A percentile compares a stretch with the other conserved stretches of the same genome.
Evolutionary conservation across 2,113 vertebrate species (phyloP).

Genomic region (Oxyruncus cristatus): DNA sequence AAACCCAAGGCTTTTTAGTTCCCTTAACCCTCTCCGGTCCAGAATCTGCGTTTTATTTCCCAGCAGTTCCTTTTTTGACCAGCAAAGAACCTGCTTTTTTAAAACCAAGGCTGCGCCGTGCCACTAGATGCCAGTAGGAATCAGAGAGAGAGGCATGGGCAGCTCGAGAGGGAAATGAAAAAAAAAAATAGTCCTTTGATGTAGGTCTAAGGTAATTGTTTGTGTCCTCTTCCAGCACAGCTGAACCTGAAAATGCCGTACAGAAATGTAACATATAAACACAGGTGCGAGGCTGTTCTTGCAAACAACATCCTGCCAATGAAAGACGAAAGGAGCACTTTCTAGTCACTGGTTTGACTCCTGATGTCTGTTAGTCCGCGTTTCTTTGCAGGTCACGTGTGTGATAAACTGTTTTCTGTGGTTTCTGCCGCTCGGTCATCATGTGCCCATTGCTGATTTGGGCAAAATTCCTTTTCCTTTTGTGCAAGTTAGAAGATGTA

Average conservation of each 20-base stretch:
- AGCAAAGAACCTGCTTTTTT: background rate
- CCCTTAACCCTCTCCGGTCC: conserved; percentile 25
- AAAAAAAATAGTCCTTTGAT: background rate
- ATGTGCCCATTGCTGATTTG: background rate
- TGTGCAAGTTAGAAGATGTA: background rate
- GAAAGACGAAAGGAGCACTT: background rate
- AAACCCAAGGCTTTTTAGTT: background rate
- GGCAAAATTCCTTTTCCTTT: background rate
- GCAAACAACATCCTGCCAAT: background rate
- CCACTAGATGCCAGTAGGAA: conserved; percentile 29
- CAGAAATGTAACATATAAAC: background rate
- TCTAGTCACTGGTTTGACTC: background rate
- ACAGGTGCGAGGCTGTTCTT: background rate
- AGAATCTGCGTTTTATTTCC: background rate
- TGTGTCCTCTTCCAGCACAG: background rate
- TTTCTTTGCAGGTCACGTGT: background rate
- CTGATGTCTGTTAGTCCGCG: background rate
- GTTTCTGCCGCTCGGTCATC: background rate
- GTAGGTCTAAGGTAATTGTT: background rate
- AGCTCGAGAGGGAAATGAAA: background rate
- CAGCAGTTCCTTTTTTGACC: background rate
- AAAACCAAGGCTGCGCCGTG: background rate
- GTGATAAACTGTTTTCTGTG: background rate
- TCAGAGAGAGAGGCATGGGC: background rate
- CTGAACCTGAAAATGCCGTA: background rate